These are phyloP conservation scores for Paradoxurus hermaphroditus DNA, from an alignment of 2,113 vertebrate genomes.

Conservation along the genomic window DNA sequence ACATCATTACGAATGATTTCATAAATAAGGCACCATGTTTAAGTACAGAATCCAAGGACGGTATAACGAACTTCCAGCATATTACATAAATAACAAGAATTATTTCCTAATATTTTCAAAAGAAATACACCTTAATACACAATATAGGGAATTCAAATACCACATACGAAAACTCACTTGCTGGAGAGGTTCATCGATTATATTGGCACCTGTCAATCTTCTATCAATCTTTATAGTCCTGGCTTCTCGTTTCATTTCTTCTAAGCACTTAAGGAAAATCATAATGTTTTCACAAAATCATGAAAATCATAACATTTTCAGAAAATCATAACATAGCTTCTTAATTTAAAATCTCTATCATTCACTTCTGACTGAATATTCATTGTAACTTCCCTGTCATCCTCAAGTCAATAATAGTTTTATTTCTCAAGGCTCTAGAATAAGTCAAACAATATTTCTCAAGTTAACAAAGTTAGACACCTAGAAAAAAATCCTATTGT, in stretches of 20 bases:
- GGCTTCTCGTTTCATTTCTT: conserved; percentile 96
- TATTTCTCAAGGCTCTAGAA: not conserved
- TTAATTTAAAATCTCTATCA: conserved; percentile 10
- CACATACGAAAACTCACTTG: conserved; percentile 86
- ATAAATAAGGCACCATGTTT: not conserved
- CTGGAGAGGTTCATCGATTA: conserved; percentile 98
- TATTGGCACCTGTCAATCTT: conserved; percentile 96
- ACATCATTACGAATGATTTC: not conserved
- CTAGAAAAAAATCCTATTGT: not conserved
- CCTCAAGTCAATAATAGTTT: not conserved
- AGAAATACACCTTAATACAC: not conserved
- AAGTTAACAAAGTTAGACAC: not conserved
- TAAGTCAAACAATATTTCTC: not conserved
- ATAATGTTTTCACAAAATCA: conserved; percentile 54
- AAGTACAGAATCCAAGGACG: conserved; percentile 11
- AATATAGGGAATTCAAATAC: conserved; percentile 45
- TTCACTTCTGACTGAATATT: conserved; percentile 31
- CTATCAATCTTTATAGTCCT: conserved; percentile 96
- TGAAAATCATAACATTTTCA: conserved; percentile 65
- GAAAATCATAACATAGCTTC: conserved; percentile 26
- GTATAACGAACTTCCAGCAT: not conserved
- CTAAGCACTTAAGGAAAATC: conserved; percentile 88
- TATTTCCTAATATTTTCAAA: not conserved
- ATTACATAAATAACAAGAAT: not conserved
- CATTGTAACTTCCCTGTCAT: not conserved